Percentiles rank a stretch among this genome's conserved stretches.
Evolutionary conservation across 2,888 invertebrate species (phyloP).

Genomic region (Augiades crinisus): DNA sequence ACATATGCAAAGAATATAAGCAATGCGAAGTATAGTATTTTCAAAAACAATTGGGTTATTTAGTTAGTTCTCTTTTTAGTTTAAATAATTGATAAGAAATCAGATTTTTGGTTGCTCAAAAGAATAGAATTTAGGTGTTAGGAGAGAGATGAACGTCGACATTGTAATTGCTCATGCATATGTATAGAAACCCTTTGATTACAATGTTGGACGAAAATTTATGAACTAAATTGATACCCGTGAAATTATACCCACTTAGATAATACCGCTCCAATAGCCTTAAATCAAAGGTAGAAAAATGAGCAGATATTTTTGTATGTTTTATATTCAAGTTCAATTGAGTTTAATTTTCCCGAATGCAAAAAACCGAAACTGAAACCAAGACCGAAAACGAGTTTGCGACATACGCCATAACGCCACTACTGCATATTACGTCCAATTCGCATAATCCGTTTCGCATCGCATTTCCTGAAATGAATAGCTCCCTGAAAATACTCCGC

Average conservation of each 20-base stretch:
- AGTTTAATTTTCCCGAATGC: no score
- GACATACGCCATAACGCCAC: no score
- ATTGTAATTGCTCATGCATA: constrained; percentile 40
- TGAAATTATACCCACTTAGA: constrained; percentile 44
- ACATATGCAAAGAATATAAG: no score
- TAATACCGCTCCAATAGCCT: constrained; percentile 40
- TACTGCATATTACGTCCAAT: no score
- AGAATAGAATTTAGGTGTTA: constrained; percentile 27
- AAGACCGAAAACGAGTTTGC: no score
- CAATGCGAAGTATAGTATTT: no score
- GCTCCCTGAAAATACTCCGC: no score
- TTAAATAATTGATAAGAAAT: neutral
- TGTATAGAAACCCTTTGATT: constrained; percentile 44
- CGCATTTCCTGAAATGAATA: no score
- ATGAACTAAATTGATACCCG: constrained; percentile 48
- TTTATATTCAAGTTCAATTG: constrained; percentile 8
- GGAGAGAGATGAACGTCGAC: constrained; percentile 29
- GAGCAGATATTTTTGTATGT: constrained; percentile 28
- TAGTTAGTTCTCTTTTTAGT: neutral
- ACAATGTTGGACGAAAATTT: constrained; percentile 45
- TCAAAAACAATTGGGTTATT: no score
- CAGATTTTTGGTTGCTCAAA: constrained; percentile 12
- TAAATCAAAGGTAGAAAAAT: constrained; percentile 40
- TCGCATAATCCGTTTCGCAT: no score
- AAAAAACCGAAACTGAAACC: no score